Base-by-base conservation (phyloP, 2,113 vertebrate species). In the Mastomys coucha region DNA sequence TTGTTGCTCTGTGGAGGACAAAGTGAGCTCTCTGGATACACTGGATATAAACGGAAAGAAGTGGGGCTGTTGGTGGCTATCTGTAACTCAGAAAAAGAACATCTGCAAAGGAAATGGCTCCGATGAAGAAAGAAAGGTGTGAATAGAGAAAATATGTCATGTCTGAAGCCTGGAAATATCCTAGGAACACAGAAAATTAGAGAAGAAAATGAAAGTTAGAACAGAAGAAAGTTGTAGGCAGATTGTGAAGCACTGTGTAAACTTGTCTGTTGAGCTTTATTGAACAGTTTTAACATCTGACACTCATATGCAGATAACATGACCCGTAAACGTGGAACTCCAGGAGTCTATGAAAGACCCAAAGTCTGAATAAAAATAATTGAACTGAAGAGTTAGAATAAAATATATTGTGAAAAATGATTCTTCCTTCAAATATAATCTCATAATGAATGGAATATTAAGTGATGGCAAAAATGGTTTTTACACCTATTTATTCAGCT, bases 391-490 rank as follows among this genome's bases (percentile, higher is more conserved):
- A 60, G 33, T 26, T 28, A 73, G 72, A 69, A 80, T 75, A 45
- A 88, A 88, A 84, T 72, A 65, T 58, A 36, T 5, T 67, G 20
- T 73, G 22, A 58, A 91, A 84, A 94, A 75, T 2, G 42, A 67
- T 28, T 73, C 53, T 90, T 58, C 16, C 4, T 80, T 36, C 60
- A 51, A 42, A 72, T 82, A 31, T 92, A 42, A 53, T 33, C 45
- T 77, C 24, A 90, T 49, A 87, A 17, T 45, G 1, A 89, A 78
- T 8, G 58, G 17, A 95, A 92, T 65, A 89, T 93, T 94, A 93
- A 53, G 3, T 80, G 19, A 36, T 80, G 65, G 7, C 16, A 75
- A 85, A 80, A n/a, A 65, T 65, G 63, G 73, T 82, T n/a, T 92
- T 91, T 36, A 76, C 10, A 91, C 28, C 49, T 88, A 56, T 36